These are phyloP conservation scores for Semnornis frantzii DNA, from an alignment of 2,113 vertebrate species.

Conservation along the genomic window DNA sequence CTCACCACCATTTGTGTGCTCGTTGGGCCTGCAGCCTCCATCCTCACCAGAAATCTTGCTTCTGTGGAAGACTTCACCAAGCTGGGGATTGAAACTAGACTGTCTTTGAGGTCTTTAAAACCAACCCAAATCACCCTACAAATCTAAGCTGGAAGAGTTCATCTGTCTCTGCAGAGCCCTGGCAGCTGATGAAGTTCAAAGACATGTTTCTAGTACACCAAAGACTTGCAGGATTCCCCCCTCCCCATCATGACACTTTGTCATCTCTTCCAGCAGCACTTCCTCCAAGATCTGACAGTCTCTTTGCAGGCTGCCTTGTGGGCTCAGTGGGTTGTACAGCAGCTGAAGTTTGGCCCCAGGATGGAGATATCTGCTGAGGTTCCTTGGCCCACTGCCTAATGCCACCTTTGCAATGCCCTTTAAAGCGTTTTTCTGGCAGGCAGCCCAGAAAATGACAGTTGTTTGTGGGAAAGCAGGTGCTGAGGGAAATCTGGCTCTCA, in stretches of 20 bases:
- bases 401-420: not conserved
- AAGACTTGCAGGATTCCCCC: not conserved
- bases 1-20: not conserved
- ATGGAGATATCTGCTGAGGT: not conserved
- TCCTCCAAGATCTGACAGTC: not conserved
- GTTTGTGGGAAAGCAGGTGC: not conserved
- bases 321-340: fast-evolving
- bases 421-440: not conserved
- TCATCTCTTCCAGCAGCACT: fast-evolving
- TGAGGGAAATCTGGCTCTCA: not conserved
- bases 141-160: not conserved
- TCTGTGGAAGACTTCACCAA: not conserved
- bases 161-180: not conserved
- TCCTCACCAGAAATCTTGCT: not conserved
- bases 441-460: not conserved
- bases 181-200: not conserved
- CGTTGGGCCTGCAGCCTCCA: no score
- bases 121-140: no score
- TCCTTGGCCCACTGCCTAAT: not conserved
- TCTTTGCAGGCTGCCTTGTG: not conserved
- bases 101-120: no score
- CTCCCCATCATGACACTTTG: not conserved
- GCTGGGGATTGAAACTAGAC: not conserved
- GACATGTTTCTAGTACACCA: not conserved
- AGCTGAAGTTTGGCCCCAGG: not conserved